Evolutionary conservation across 2,888 invertebrate species (phyloP).

Genomic region (Drosophila paranaensis): DNA sequence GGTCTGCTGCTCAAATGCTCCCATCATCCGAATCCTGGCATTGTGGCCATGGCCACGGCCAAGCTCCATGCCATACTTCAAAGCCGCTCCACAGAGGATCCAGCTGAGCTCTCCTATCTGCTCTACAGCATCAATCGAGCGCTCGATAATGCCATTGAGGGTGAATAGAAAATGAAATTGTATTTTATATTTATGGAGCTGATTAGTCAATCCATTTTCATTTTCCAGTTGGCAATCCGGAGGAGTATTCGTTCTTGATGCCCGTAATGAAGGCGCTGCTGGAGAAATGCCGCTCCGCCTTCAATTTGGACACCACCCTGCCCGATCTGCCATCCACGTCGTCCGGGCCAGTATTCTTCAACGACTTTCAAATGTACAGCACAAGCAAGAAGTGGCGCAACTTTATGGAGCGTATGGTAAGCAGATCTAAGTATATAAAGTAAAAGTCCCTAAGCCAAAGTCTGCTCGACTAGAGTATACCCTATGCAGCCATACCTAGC

Average conservation of each 20-base stretch:
- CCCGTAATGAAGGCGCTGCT: constrained; percentile 88
- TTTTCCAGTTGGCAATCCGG: constrained; percentile 85
- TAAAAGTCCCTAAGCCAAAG: too few relatives aligned
- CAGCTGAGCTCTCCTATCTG: constrained; percentile 86
- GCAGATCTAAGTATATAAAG: constrained; percentile 39
- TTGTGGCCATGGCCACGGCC: constrained; percentile 87
- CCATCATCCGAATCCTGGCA: constrained; percentile 85
- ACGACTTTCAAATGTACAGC: constrained; percentile 87
- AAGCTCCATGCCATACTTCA: constrained; percentile 87
- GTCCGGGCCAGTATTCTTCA: constrained; percentile 87
- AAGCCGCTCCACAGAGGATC: constrained; percentile 86
- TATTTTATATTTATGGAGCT: neutral
- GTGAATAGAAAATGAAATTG: constrained; percentile 60
- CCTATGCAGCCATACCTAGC: neutral
- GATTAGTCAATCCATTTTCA: neutral
- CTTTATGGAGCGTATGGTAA: constrained; percentile 86
- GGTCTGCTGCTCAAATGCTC: constrained; percentile 85
- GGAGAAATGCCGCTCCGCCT: constrained; percentile 85
- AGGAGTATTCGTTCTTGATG: constrained; percentile 87
- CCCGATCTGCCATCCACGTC: constrained; percentile 86
- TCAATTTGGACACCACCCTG: constrained; percentile 83
- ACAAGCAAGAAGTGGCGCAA: constrained; percentile 86
- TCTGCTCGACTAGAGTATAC: too few relatives aligned
- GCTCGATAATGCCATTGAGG: constrained; percentile 85
- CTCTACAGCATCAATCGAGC: constrained; percentile 85